Evolutionary conservation across 1,140 invertebrate species (phyloP), one percentile per base, ranked within the genome.

Genomic region (Vanessa atalanta): DNA sequence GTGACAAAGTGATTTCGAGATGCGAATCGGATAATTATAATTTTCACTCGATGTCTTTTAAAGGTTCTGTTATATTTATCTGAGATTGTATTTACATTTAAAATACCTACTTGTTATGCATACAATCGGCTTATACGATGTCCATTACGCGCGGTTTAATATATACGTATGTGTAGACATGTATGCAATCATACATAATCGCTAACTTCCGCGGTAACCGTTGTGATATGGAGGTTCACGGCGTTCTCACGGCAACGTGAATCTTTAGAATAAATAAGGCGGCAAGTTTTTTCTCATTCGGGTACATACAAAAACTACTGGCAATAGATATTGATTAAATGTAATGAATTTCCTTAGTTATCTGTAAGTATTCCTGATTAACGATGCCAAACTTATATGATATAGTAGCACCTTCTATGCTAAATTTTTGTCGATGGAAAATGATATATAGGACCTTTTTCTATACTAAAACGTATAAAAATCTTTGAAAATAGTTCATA

Each of bases 61-160:
- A 61, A 61, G 31, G 31, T 20, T 2, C 57, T 61, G 57, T 61
- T 61, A 23, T 23, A 57, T 57, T 57, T 57, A 57, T 57, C 53
- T 26, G 16, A 23, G 7, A 57, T 57, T 57, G 20, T 60, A 69
- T 69, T 69, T 47, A 55, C 50, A 69, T 69, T 47, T 23, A 69
- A 68, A 68, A 69, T 69, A 37, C 16, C 43, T 16, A 47, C 67
- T 60, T 69, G 43, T 20, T 69, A 60, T 60, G 53, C 53, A 69
- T 69, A 60, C 67, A 69, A 69, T 69, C 51, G 65, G 50, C 47
- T 69, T 60, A 50, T 66, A 69, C n/a, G 53, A 69, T 69, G 65
- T 67, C 31, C 37, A 48, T 37, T 55, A 55, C 53, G 23, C 23
- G 1, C 43, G 26, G 14, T 53, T 51, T 15, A 16, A 65, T 65